These are phyloP conservation scores for Peromyscus eremicus DNA, from an alignment of 2,797 vertebrate species.

Conservation along the genomic window DNA sequence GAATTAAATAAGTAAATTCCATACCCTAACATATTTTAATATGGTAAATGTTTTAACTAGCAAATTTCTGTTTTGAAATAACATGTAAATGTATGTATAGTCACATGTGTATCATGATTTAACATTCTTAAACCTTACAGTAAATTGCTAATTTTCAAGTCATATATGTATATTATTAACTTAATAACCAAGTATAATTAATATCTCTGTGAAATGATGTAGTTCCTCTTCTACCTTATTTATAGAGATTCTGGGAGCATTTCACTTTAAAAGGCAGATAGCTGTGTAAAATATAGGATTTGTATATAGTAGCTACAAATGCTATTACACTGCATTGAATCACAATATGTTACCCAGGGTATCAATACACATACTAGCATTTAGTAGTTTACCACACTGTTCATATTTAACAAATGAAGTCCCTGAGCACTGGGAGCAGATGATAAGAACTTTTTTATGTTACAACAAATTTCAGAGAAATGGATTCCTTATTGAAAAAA, in stretches of 20 bases:
- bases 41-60: neutral
- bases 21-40: neutral
- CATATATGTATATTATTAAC: neutral
- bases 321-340: neutral
- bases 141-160: neutral
- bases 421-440: neutral
- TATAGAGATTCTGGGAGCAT: neutral
- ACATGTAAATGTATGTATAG: neutral
- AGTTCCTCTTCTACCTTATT: neutral
- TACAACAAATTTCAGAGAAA: neutral
- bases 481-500: neutral
- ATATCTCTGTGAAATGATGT: neutral
- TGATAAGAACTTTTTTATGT: neutral
- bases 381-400: neutral
- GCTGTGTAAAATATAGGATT: neutral
- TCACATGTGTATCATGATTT: constrained; percentile 3
- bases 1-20: neutral
- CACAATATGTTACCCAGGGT: neutral
- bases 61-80: constrained; percentile 34
- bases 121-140: neutral
- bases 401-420: constrained; percentile 2
- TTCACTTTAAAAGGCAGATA: constrained; percentile 2
- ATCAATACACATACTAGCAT: neutral
- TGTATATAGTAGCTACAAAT: neutral
- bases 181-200: neutral